Percentiles rank a stretch among this genome's conserved stretches.
Evolutionary conservation across 2,888 invertebrate genomes (phyloP).

Genomic region (Aporophyla lueneburgensis): DNA sequence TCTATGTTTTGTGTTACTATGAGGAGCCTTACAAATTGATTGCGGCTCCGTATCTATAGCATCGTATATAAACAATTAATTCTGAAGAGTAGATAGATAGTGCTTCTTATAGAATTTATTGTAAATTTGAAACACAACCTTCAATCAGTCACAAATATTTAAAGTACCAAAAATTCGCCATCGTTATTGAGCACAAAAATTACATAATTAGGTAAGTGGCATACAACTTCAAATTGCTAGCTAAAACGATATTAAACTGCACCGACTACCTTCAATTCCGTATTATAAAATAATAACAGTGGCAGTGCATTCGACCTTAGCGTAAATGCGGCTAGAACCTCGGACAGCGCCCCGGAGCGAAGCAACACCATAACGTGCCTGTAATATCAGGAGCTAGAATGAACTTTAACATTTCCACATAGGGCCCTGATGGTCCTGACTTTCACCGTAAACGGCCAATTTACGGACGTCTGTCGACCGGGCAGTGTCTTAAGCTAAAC

Average conservation of each 20-base stretch:
- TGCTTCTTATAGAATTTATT: neutral
- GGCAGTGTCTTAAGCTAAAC: constrained; percentile 88
- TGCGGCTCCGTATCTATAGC: too few relatives aligned
- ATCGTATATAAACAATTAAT: neutral
- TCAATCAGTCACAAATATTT: constrained; percentile 40
- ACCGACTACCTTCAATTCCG: constrained; percentile 63
- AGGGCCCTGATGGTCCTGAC: constrained; percentile 80
- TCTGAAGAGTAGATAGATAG: constrained; percentile 9
- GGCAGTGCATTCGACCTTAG: constrained; percentile 64
- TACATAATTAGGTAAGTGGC: constrained; percentile 56
- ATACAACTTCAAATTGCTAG: constrained; percentile 53
- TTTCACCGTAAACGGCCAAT: constrained; percentile 90
- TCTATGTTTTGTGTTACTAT: neutral
- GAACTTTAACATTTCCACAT: constrained; percentile 89
- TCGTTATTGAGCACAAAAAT: constrained; percentile 51
- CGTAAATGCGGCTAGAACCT: constrained; percentile 69
- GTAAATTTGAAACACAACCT: constrained; percentile 33
- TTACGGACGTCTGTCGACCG: constrained; percentile 87
- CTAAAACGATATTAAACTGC: constrained; percentile 49
- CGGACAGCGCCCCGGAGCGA: constrained; percentile 82
- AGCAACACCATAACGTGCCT: constrained; percentile 82
- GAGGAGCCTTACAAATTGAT: neutral
- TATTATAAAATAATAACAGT: constrained; percentile 56
- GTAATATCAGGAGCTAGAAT: constrained; percentile 85
- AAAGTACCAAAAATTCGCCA: constrained; percentile 15